Evolutionary conservation across 2,797 vertebrate species (phyloP).

Genomic region (Oreochromis mossambicus): DNA sequence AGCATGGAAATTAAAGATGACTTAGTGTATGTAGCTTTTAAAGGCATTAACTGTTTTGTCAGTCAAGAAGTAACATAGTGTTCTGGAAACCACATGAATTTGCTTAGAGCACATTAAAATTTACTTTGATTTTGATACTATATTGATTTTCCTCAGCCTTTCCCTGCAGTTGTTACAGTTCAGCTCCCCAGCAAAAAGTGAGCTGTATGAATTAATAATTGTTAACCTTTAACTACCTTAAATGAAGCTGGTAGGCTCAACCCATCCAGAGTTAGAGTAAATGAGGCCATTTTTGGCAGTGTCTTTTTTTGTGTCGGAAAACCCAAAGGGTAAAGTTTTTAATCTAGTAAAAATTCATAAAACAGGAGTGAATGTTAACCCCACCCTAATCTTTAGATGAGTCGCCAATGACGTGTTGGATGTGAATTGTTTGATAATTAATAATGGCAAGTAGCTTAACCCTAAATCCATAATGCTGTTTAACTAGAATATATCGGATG

Average conservation of each 20-base stretch:
- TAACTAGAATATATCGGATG: background rate
- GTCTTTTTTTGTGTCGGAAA: background rate
- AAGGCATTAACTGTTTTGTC: background rate
- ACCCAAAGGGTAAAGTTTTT: background rate
- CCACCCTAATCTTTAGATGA: background rate
- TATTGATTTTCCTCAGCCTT: background rate
- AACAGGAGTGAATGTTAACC: background rate
- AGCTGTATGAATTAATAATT: background rate
- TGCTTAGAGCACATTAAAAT: background rate
- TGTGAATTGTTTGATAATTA: background rate
- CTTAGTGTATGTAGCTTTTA: background rate
- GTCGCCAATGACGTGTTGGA: background rate
- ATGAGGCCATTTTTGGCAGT: background rate
- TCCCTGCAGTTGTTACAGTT: background rate
- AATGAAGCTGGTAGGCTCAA: background rate
- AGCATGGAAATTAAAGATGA: constrained; percentile 10
- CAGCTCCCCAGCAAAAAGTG: background rate
- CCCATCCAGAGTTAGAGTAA: background rate
- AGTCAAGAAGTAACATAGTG: background rate
- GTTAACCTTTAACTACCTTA: background rate
- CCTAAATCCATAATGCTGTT: background rate
- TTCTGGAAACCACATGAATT: background rate
- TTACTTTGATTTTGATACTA: background rate
- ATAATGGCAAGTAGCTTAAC: background rate
- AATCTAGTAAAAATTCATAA: background rate